Percentiles rank a stretch among this genome's conserved stretches.
Evolutionary conservation across 2,888 invertebrate genomes (phyloP).

Genomic region (Cyclophora punctaria): DNA sequence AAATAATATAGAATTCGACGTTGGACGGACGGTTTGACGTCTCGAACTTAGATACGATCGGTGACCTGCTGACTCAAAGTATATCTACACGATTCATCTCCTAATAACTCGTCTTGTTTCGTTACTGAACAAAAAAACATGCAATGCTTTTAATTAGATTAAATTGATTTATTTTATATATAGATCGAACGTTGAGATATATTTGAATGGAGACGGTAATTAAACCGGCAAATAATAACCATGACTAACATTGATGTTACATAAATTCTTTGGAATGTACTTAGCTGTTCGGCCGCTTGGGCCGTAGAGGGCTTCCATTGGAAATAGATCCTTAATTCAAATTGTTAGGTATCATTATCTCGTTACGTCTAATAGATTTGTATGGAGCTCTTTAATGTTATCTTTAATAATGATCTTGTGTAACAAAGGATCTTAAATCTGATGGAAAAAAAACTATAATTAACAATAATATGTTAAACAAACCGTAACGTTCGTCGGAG

Average conservation of each 20-base stretch:
- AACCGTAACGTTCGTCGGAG: slow-evolving; percentile 41
- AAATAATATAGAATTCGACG: slow-evolving; percentile 68
- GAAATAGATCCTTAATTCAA: slow-evolving; percentile 7
- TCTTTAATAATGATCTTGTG: slow-evolving; percentile 16
- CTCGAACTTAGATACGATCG: slow-evolving; percentile 60
- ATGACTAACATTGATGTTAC: slow-evolving; percentile 31
- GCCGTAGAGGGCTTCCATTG: neutral
- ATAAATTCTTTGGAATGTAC: slow-evolving; percentile 15
- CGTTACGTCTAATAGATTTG: neutral
- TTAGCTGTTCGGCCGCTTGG: slow-evolving; percentile 5
- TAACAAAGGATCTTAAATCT: slow-evolving; percentile 25
- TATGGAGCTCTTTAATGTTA: slow-evolving; percentile 10
- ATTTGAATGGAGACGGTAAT: slow-evolving; percentile 55
- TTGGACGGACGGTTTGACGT: slow-evolving; percentile 68
- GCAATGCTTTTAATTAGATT: slow-evolving; percentile 75
- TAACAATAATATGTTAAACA: slow-evolving; percentile 64
- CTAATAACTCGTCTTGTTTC: slow-evolving; percentile 70
- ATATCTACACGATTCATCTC: slow-evolving; percentile 66
- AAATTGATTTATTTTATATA: slow-evolving; percentile 70
- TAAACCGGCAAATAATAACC: slow-evolving; percentile 64
- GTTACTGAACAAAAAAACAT: slow-evolving; percentile 66
- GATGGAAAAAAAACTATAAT: slow-evolving; percentile 44
- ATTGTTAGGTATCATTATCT: too few species aligned
- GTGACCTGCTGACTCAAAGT: slow-evolving; percentile 51
- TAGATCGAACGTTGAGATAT: slow-evolving; percentile 56